phyloP scores from a whole-genome alignment of 1,140 invertebrate species.

The Adelges cooleyi region DNA sequence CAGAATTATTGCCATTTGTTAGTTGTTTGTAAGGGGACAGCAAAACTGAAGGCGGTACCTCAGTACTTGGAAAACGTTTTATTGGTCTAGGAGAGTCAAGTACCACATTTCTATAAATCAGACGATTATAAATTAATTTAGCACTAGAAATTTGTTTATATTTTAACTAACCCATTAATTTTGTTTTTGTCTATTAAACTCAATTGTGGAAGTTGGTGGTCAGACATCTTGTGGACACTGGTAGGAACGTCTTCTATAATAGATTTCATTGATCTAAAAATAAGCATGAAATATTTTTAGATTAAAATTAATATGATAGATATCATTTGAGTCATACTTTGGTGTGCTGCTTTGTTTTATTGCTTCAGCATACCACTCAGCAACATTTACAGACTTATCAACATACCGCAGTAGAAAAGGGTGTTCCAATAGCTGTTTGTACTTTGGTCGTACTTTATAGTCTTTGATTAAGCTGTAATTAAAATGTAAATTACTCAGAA shows the following conservation, averaged over 20 bases:
- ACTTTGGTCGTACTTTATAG: conserved; percentile 85
- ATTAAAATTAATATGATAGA: background rate
- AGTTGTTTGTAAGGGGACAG: conserved; percentile 17
- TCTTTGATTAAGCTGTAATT: conserved; percentile 81
- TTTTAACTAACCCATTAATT: conserved; percentile 11
- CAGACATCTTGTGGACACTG: conserved; percentile 1
- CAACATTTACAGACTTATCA: conserved; percentile 57
- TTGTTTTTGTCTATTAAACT: conserved; percentile 21
- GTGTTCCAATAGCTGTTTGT: conserved; percentile 79
- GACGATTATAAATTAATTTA: conserved; percentile 3
- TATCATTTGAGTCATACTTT: conserved; percentile 11
- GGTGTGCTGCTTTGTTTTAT: conserved; percentile 26
- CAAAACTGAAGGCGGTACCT: conserved; percentile 21
- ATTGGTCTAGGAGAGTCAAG: conserved; percentile 30
- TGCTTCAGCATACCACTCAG: conserved; percentile 56
- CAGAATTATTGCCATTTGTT: conserved; percentile 32
- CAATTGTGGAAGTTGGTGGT: background rate
- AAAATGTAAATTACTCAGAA: conserved; percentile 30
- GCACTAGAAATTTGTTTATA: background rate
- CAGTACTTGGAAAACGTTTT: conserved; percentile 25
- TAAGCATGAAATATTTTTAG: background rate
- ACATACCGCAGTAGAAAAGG: conserved; percentile 77
- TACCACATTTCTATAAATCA: conserved; percentile 23
- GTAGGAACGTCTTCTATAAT: conserved; percentile 2
- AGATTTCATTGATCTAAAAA: background rate